Percentiles rank a stretch among this genome's conserved stretches.
These are phyloP conservation scores for Meiosimyza decipiens DNA, from an alignment of 2,888 invertebrate species.

Conservation along the genomic window DNA sequence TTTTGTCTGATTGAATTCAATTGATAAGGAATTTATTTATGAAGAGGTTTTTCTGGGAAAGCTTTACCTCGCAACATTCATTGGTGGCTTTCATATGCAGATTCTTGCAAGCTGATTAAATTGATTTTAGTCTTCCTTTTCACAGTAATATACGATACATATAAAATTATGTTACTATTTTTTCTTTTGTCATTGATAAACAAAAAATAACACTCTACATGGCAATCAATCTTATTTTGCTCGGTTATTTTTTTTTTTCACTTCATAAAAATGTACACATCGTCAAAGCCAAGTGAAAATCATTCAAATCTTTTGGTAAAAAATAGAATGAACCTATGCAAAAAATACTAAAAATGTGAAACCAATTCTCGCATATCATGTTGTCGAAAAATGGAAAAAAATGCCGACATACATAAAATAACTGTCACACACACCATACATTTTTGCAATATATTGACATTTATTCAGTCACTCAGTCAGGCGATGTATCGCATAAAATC, in stretches of 20 bases:
- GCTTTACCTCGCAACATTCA: not conserved
- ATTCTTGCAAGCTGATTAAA: not conserved
- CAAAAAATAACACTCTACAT: constrained; percentile 57
- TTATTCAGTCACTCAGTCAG: constrained; percentile 29
- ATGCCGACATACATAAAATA: constrained; percentile 1
- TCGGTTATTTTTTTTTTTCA: constrained; percentile 23
- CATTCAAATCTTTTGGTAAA: constrained; percentile 45
- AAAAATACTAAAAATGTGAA: constrained; percentile 54
- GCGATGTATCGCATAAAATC: constrained; percentile 23
- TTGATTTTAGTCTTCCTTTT: not conserved
- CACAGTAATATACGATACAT: not conserved
- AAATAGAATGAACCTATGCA: not conserved
- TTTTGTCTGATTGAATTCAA: not conserved
- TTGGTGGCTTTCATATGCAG: not conserved
- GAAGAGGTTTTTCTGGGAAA: not conserved
- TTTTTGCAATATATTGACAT: constrained; percentile 22
- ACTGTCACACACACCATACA: too few species aligned
- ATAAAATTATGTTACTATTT: not conserved
- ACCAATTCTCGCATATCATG: constrained; percentile 58
- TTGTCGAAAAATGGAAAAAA: constrained; percentile 52
- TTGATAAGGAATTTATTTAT: constrained; percentile 14
- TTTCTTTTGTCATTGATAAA: constrained; percentile 30
- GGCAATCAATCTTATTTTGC: constrained; percentile 54
- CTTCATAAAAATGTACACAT: constrained; percentile 58
- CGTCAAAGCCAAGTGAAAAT: constrained; percentile 62